Evolutionary conservation across 2,888 invertebrate species (phyloP), one percentile per base, ranked within the genome.

Genomic region (Lepidochitona cinerea): DNA sequence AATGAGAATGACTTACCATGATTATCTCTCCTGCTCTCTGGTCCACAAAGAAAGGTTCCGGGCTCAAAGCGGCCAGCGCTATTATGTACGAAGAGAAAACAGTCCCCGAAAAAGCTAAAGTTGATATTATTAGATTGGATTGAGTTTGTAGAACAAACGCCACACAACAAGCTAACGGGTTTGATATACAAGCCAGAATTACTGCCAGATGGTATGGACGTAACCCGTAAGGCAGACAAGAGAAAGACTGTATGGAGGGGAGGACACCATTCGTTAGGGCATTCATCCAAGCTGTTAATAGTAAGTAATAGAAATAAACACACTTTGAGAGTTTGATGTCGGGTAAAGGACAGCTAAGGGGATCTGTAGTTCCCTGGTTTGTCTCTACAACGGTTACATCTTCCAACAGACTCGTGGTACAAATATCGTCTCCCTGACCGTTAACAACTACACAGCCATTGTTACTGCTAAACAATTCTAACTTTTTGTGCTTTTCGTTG

Each of bases 201-300:
- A 94, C 94, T 5, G 95, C 93, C 85, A 96, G 91, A 91, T 96
- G 96, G 91, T 95, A 96, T 0, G 95, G 93, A 59, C 74, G 67
- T 92, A 91, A 87, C 93, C 96, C 96, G 90, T 96, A 96, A 9
- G 96, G 95, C 85, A 95, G 92, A 87, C 94, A 94, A 68, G 96
- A 95, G 90, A 94, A 96, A 64, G 95, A 94, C 91, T 95, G 95
- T 81, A 96, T 93, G 75, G 95, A 94, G 23, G 95, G 95, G 81
- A 96, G 92, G 83, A 95, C 93, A 66, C 96, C 96, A 90, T 96
- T 96, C 84, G 93, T 93, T 69, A 96, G 92, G 76, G 94, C 93
- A 85, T 95, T 95, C 67, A 95, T 92, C 85, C 91, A 89, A 0
- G 89, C 90, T 33, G 91, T 92, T 5, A 92, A 77, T 4, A 85